Base-by-base conservation (phyloP, 1,140 invertebrate species). In the Trachymyrmex septentrionalis region DNA sequence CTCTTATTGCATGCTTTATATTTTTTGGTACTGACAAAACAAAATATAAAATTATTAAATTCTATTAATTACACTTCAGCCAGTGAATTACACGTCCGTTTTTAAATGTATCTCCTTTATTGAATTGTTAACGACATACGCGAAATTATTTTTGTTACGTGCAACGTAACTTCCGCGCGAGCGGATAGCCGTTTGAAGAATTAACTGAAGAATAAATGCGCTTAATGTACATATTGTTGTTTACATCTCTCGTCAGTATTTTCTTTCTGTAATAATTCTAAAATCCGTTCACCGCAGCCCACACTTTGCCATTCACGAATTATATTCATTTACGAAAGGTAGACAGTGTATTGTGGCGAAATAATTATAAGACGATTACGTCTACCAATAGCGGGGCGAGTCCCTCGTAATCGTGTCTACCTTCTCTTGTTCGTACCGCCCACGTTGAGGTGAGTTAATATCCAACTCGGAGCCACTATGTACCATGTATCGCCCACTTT, bases 361-460 rank as follows among this genome's bases (percentile, higher is more conserved):
- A 84, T 84, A 75, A 84, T 84, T 73, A 84, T 84, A 84, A 84
- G 69, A 59, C 80, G 69, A 84, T 84, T 84, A 84, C 57, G 55
- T 61, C 12, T 38, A 38, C 55, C 80, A 57, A 84, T 84, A 81
- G 38, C 50, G 30, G 30, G 44, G 2, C 69, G 38, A 72, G 78
- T 50, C 80, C 55, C 19, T 10, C 38, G 44, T 84, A 75, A 84
- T 73, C 55, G 27, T 34, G 55, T 44, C 80, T 84, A 50, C 27
- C 80, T 72, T 48, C 53, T 53, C 21, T 14, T 84, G 48, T 55
- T 82, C 55, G 69, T 34, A 24, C n/a, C 69, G 57, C 16, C 63
- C 44, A 57, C n/a, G 55, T 27, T 61, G 55, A 84, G 55, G 44
- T 48, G 69, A 75, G 69, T 84, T 73, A 73, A 84, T 84, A 75